Percentiles rank a stretch among this genome's conserved stretches.
Evolutionary conservation across 2,797 vertebrate species (phyloP).

Genomic region (Nyctibius grandis): DNA sequence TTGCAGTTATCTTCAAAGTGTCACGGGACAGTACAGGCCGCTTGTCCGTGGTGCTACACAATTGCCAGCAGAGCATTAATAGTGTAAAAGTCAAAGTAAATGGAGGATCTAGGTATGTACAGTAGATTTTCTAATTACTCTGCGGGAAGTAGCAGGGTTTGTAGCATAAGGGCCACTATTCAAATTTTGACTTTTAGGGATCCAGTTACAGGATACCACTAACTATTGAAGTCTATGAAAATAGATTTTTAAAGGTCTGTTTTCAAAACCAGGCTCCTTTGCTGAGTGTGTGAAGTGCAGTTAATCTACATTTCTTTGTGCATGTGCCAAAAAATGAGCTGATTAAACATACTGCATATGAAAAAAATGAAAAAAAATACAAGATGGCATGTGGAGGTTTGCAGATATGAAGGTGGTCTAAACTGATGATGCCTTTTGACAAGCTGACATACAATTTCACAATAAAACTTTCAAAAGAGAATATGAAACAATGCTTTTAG

Average conservation of each 20-base stretch:
- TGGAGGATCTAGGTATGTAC: slow-evolving; percentile 52
- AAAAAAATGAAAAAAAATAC: not conserved
- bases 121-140: not conserved
- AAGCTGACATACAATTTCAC: not conserved
- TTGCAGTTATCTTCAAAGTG: slow-evolving; percentile 25
- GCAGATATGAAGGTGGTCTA: not conserved
- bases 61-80: slow-evolving; percentile 49
- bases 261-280: not conserved
- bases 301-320: not conserved
- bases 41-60: slow-evolving; percentile 20
- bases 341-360: not conserved
- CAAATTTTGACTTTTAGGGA: not conserved
- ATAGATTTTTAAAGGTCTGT: not conserved
- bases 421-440: not conserved
- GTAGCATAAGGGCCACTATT: not conserved
- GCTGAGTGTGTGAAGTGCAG: not conserved
- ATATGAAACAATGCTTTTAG: not conserved
- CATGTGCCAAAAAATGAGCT: not conserved
- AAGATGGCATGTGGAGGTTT: not conserved
- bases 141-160: not conserved
- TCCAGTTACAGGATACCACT: not conserved
- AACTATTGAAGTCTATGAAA: not conserved
- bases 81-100: slow-evolving; percentile 45
- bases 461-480: not conserved
- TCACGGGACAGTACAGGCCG: not conserved